These are phyloP conservation scores for Schlechtendalia chinensis DNA, from an alignment of 1,140 invertebrate genomes.

Conservation along the genomic window DNA sequence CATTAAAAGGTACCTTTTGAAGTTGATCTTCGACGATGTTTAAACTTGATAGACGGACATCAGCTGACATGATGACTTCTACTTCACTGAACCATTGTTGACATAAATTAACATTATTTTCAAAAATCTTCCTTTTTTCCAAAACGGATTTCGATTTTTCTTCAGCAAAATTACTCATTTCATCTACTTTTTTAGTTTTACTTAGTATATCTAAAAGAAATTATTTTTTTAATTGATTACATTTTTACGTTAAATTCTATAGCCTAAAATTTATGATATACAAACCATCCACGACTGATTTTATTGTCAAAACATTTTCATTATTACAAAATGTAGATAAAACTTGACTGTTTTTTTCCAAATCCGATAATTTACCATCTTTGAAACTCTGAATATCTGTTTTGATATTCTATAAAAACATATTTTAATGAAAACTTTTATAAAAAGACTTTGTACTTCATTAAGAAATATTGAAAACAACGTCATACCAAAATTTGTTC, in stretches of 20 bases:
- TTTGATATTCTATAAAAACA: conserved; percentile 30
- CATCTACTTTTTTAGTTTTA: conserved; percentile 6
- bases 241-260: no score
- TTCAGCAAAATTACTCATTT: conserved; percentile 58
- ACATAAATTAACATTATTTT: conserved; percentile 75
- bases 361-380: conserved; percentile 27
- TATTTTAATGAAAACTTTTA: background rate
- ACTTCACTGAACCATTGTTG: conserved; percentile 84
- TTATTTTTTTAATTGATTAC: background rate
- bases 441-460: background rate
- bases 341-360: conserved; percentile 36
- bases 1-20: conserved; percentile 61
- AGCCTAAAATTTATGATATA: background rate
- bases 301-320: background rate
- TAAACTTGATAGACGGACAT: conserved; percentile 72
- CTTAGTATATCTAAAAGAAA: background rate
- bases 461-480: background rate
- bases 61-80: conserved; percentile 77
- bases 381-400: conserved; percentile 31
- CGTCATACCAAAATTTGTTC: conserved; percentile 8
- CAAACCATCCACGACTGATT: conserved; percentile 12
- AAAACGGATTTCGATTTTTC: conserved; percentile 66
- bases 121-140: conserved; percentile 71
- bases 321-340: background rate
- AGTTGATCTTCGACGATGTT: conserved; percentile 82